Evolutionary conservation across 1,140 invertebrate genomes (phyloP).

Genomic region (Pseudoatta argentina): DNA sequence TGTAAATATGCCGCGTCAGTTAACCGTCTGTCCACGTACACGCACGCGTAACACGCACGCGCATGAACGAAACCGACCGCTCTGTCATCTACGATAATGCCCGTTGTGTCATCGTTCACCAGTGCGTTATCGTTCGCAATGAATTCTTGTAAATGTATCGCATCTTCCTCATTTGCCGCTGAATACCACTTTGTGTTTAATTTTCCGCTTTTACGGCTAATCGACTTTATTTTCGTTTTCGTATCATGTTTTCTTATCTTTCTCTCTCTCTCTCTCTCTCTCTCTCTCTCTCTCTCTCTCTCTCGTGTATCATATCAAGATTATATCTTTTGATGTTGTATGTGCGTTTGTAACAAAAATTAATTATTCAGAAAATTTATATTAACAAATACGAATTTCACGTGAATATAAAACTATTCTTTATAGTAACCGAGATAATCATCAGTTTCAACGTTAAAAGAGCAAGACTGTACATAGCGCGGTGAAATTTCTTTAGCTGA

Average conservation of each 20-base stretch:
- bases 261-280: too few species aligned
- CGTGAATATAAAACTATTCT: background rate
- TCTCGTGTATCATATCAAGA: background rate
- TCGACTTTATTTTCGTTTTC: background rate
- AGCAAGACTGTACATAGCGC: background rate
- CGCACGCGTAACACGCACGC: slow-evolving; percentile 56
- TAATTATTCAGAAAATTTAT: background rate
- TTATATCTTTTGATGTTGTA: background rate
- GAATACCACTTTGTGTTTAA: background rate
- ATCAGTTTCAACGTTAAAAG: background rate
- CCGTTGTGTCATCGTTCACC: slow-evolving; percentile 82
- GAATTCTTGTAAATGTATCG: slow-evolving; percentile 66
- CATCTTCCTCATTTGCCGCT: slow-evolving; percentile 49
- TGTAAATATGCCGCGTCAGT: slow-evolving; percentile 85
- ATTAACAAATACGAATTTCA: background rate
- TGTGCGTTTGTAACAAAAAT: background rate
- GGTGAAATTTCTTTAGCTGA: slow-evolving; percentile 40
- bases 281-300: too few species aligned
- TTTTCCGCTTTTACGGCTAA: background rate
- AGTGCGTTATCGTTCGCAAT: slow-evolving; percentile 76
- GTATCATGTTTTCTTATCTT: background rate
- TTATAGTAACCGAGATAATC: background rate
- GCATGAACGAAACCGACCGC: slow-evolving; percentile 78
- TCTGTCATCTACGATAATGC: slow-evolving; percentile 83
- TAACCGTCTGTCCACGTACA: slow-evolving; percentile 76